Conservation (phyloP, 2,113 vertebrate genomes). For the Rafetus swinhoei region DNA sequence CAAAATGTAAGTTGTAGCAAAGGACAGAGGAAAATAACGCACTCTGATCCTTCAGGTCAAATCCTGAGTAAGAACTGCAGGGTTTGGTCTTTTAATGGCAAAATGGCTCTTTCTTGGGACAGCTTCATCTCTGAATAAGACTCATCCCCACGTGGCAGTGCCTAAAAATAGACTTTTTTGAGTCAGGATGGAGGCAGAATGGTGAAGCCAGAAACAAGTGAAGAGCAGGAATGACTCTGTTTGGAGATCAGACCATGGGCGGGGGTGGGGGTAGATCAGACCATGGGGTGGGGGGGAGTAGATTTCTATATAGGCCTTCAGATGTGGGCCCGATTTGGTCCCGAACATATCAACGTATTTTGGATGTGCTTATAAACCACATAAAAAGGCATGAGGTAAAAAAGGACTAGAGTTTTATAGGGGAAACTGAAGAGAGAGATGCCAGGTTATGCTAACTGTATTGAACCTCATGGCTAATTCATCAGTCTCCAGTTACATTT, state of each 20-base stretch:
- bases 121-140: constrained; percentile 40
- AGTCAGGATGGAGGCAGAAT: constrained; percentile 40
- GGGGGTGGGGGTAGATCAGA: too few species aligned
- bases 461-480: background rate
- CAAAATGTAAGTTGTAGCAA: background rate
- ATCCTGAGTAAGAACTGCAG: constrained; percentile 25
- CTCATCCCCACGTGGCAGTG: constrained; percentile 15
- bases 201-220: constrained; percentile 31
- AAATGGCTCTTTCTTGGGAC: constrained; percentile 20
- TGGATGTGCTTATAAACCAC: constrained; percentile 19
- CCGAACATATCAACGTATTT: constrained; percentile 30
- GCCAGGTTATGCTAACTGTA: background rate
- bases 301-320: constrained; percentile 55
- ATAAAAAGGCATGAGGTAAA: background rate
- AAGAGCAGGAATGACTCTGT: constrained; percentile 54
- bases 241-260: constrained; percentile 36
- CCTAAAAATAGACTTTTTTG: constrained; percentile 47
- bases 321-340: constrained; percentile 38
- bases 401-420: constrained; percentile 4
- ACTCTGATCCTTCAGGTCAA: constrained; percentile 11
- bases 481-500: constrained; percentile 3
- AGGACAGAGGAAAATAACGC: background rate
- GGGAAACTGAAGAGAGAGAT: constrained; percentile 21
- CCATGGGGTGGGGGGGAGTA: background rate
- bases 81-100: constrained; percentile 27